Evolutionary conservation across 2,113 vertebrate species (phyloP), one percentile per base, ranked within the genome.

Genomic region (Arenaria interpres): DNA sequence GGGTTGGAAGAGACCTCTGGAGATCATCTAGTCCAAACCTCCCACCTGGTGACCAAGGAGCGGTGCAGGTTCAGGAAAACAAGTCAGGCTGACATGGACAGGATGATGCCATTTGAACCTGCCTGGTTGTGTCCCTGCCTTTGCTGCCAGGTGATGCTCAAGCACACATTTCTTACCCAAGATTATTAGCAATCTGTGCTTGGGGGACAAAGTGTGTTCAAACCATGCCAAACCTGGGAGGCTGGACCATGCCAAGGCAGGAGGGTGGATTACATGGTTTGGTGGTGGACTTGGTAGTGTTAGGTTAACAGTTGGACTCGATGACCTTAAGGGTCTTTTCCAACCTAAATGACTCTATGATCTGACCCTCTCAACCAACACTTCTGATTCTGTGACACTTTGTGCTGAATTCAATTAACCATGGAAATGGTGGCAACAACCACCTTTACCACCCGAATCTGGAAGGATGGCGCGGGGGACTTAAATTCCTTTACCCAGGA

Each of bases 401-500:
- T 0, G 1, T 66, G 25, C 32, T 15, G 25, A 23, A 9, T 67
- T 78, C 48, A 63, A 16, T n/a, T 57, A 39, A 74, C 27, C 7
- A 30, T 23, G 32, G 54, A 56, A 74, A 74, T n/a, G 14, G 20
- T 63, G 60, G 23, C 19, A 64, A 69, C 27, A 63, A 27, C 35
- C 7, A 14, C 39, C n/a, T 62, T 68, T 85, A 50, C 22, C 32
- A 63, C 62, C 28, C 35, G 35, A 64, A 43, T 28, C 33, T 64
- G 28, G 28, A 71, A 81, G 28, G 16, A 69, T 6, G 0, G 1
- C 33, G 0, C 27, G 9, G 13, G 9, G 23, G 27, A 32, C 30
- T 63, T 69, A 68, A 69, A 50, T 46, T 57, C 12, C 41, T 69
- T 63, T 50, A 74, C 11, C 4, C 8, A 63, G 48, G 39, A 72